phyloP scores from a whole-genome alignment of 2,888 invertebrate species.

The Pherbina coryleti region DNA sequence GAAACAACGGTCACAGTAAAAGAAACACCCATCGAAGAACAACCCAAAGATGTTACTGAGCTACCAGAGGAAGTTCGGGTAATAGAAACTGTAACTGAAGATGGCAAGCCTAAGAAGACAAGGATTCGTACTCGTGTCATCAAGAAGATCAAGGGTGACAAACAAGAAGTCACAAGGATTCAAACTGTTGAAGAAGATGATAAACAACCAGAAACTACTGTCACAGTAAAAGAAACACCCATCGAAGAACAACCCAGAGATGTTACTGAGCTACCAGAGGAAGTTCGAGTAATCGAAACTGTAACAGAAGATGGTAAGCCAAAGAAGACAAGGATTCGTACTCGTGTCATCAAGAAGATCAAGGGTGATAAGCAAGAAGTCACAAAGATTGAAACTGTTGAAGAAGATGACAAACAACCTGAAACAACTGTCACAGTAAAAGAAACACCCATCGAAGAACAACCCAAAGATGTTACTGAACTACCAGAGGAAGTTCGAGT shows the following conservation, averaged over 20 bases:
- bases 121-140: constrained; percentile 48
- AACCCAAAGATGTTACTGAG: constrained; percentile 41
- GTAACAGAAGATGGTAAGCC: constrained; percentile 52
- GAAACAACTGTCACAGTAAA: constrained; percentile 50
- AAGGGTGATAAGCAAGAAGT: constrained; percentile 53
- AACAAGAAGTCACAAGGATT: constrained; percentile 48
- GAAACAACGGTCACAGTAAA: constrained; percentile 50
- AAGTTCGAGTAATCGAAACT: constrained; percentile 48
- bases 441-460: constrained; percentile 45
- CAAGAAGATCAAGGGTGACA: constrained; percentile 49
- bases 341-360: constrained; percentile 52
- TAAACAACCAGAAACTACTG: constrained; percentile 47
- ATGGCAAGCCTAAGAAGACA: constrained; percentile 45
- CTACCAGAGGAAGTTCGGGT: constrained; percentile 46
- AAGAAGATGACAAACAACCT: constrained; percentile 51
- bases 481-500: constrained; percentile 47
- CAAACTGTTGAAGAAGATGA: constrained; percentile 49
- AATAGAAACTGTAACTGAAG: constrained; percentile 42
- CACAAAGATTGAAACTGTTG: constrained; percentile 53
- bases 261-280: constrained; percentile 47
- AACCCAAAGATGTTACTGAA: constrained; percentile 41
- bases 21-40: constrained; percentile 44
- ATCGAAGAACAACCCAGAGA: constrained; percentile 40
- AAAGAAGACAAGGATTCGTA: constrained; percentile 51
- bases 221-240: constrained; percentile 48